phyloP scores from a whole-genome alignment of 2,113 vertebrate genomes.

The Mandrillus leucophaeus region DNA sequence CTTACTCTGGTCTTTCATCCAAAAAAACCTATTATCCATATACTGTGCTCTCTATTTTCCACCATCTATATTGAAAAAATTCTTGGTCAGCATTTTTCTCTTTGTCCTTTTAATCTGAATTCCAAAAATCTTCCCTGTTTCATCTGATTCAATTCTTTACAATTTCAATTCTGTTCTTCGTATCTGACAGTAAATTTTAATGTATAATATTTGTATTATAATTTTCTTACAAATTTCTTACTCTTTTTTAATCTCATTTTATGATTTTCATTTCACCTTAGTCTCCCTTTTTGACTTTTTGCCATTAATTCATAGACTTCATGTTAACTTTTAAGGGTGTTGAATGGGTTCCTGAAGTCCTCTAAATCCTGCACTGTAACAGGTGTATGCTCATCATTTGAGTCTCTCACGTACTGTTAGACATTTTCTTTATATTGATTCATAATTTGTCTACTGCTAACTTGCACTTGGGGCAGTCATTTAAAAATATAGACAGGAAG shows the following conservation, averaged over 20 bases:
- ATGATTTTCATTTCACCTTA: not conserved
- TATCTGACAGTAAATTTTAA: not conserved
- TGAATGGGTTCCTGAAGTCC: not conserved
- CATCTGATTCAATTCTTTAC: not conserved
- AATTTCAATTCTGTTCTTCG: not conserved
- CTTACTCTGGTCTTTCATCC: not conserved
- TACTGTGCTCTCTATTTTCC: not conserved
- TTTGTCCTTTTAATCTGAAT: not conserved
- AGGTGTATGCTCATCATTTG: not conserved
- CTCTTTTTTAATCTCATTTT: slow-evolving; percentile 21
- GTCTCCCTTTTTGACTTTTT: not conserved
- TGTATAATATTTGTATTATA: not conserved
- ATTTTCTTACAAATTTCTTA: not conserved
- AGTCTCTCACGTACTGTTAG: not conserved
- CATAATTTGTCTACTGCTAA: not conserved
- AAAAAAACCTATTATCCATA: not conserved
- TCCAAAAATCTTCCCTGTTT: not conserved
- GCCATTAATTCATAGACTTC: not conserved
- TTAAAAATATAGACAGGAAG: not conserved
- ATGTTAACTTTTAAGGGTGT: not conserved
- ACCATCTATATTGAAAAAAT: not conserved
- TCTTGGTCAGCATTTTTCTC: not conserved
- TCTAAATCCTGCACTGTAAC: not conserved
- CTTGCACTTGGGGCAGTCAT: not conserved
- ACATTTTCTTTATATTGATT: not conserved